A percentile compares a stretch with the other conserved stretches of the same genome.
These are phyloP conservation scores for Rhadina sibilatrix DNA, from an alignment of 2,113 vertebrate species.

Conservation along the genomic window DNA sequence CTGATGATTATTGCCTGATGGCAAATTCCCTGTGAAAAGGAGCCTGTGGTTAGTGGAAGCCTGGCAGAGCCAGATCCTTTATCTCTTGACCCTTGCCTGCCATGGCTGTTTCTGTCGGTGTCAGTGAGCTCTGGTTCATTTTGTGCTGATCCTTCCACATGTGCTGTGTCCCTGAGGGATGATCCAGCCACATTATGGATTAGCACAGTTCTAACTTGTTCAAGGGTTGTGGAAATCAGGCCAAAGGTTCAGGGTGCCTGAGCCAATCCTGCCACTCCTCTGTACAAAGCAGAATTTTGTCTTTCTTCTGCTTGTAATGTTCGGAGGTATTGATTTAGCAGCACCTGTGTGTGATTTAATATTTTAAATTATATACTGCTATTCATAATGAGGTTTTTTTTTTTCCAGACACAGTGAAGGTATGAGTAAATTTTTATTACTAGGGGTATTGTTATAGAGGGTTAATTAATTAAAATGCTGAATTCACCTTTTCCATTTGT, in stretches of 20 bases:
- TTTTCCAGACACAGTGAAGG: neutral
- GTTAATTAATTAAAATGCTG: neutral
- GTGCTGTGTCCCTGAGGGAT: neutral
- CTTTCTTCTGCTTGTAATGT: neutral
- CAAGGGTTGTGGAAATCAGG: neutral
- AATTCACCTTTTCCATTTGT: neutral
- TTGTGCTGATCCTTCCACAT: neutral
- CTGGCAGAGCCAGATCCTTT: neutral
- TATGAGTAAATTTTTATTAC: neutral
- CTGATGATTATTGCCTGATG: neutral
- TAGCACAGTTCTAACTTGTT: neutral
- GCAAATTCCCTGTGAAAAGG: neutral
- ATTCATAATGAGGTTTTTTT: neutral
- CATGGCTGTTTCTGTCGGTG: neutral
- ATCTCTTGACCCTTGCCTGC: neutral
- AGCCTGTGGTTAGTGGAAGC: neutral
- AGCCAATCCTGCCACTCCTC: neutral
- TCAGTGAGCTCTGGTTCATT: neutral
- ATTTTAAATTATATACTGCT: neutral
- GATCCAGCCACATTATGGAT: neutral
- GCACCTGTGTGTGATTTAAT: neutral
- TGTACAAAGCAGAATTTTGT: neutral
- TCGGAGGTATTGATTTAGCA: neutral
- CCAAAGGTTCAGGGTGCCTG: neutral
- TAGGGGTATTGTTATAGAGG: neutral